Conservation (phyloP, 2,888 invertebrate genomes). For the Polydrusus cervinus region DNA sequence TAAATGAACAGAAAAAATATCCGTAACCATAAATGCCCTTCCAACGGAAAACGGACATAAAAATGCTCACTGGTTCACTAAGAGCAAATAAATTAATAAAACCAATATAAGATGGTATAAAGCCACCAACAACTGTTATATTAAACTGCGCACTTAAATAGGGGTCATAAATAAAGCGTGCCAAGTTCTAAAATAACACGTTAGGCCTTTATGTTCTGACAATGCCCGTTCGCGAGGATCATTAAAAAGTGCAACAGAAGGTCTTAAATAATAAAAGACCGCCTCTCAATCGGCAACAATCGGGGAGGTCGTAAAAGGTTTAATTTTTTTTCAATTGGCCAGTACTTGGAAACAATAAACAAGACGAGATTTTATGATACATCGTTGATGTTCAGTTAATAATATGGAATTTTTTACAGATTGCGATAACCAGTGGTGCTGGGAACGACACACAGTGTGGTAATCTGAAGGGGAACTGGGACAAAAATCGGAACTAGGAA, state of each 20-base stretch:
- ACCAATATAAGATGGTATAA: conserved; percentile 26
- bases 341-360: conserved; percentile 24
- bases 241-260: conserved; percentile 55
- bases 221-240: conserved; percentile 44
- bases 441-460: too few relatives aligned
- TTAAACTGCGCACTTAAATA: conserved; percentile 27
- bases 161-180: conserved; percentile 41
- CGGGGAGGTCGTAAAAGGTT: conserved; percentile 46
- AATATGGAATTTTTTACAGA: neutral
- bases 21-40: too few relatives aligned
- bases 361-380: neutral
- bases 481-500: too few relatives aligned
- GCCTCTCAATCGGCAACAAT: conserved; percentile 55
- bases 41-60: too few relatives aligned
- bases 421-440: too few relatives aligned
- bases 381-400: neutral
- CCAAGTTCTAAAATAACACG: conserved; percentile 47
- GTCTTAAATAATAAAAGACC: conserved; percentile 54
- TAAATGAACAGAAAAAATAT: too few relatives aligned
- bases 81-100: neutral
- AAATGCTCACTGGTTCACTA: too few relatives aligned
- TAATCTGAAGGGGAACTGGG: too few relatives aligned
- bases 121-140: conserved; percentile 39
- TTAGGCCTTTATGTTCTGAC: conserved; percentile 45
- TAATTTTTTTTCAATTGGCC: conserved; percentile 13